Evolutionary conservation across 1,140 invertebrate genomes (phyloP).

Genomic region (Drosophila watanabei): DNA sequence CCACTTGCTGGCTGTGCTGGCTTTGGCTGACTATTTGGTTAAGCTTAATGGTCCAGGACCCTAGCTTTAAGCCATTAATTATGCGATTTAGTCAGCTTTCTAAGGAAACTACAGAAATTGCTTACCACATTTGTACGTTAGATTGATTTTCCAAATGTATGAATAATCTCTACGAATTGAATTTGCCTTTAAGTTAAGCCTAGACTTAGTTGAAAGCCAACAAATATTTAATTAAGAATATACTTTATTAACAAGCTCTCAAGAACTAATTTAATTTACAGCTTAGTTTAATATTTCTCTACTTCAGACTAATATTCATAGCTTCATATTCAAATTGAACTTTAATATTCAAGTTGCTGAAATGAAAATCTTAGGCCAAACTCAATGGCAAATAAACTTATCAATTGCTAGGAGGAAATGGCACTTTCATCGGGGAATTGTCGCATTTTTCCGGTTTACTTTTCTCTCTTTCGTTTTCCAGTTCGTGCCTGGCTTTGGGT

Average conservation of each 20-base stretch:
- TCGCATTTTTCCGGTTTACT: conserved; percentile 22
- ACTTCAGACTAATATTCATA: not conserved
- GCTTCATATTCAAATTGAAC: not conserved
- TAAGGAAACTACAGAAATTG: not conserved
- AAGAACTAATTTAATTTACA: not conserved
- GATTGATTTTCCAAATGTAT: not conserved
- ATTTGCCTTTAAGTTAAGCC: not conserved
- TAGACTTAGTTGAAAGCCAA: too few relatives aligned
- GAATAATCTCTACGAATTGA: not conserved
- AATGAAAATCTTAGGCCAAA: not conserved
- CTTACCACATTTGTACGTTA: not conserved
- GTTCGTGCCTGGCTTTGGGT: conserved; percentile 22
- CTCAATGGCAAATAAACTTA: conserved; percentile 14
- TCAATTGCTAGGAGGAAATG: conserved; percentile 12
- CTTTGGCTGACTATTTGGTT: conserved; percentile 7
- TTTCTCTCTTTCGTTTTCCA: conserved; percentile 34
- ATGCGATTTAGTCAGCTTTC: not conserved
- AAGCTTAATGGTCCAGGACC: conserved; percentile 9
- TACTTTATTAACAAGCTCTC: not conserved
- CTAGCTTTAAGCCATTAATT: conserved; percentile 3
- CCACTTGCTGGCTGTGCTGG: conserved; percentile 1
- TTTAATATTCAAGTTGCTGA: not conserved
- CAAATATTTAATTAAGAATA: not conserved
- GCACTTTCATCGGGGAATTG: conserved; percentile 11
- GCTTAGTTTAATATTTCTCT: not conserved